Evolutionary conservation across 1,140 invertebrate species (phyloP).

Genomic region (Lasioglossum albipes): DNA sequence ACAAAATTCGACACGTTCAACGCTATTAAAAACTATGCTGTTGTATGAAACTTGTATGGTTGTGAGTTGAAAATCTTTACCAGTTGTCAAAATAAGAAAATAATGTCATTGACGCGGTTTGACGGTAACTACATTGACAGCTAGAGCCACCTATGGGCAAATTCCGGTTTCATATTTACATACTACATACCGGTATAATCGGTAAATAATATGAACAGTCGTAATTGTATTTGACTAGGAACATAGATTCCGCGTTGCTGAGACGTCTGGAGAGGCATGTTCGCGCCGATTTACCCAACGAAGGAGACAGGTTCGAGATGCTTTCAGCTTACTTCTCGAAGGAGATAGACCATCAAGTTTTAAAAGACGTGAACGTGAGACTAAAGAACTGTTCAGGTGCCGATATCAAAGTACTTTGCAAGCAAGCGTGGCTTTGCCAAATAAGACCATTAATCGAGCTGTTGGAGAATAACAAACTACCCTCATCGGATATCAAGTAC

Average conservation of each 20-base stretch:
- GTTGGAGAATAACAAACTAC: conserved; percentile 64
- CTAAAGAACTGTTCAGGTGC: conserved; percentile 90
- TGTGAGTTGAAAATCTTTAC: too few species aligned
- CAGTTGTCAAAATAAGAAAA: too few species aligned
- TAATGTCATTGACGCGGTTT: too few species aligned
- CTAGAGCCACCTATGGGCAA: too few species aligned
- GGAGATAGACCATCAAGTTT: conserved; percentile 58
- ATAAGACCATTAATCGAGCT: conserved; percentile 75
- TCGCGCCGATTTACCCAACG: conserved; percentile 88
- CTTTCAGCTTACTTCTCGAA: conserved; percentile 81
- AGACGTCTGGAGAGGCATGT: conserved; percentile 94
- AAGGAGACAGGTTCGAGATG: conserved; percentile 83
- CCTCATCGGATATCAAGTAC: conserved; percentile 55
- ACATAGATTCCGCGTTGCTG: conserved; percentile 92
- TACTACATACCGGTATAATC: too few species aligned
- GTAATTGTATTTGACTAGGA: conserved; percentile 81
- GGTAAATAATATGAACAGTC: background rate
- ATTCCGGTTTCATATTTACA: too few species aligned
- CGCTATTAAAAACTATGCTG: too few species aligned
- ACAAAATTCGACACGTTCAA: too few species aligned
- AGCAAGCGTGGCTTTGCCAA: conserved; percentile 89
- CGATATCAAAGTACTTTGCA: conserved; percentile 93
- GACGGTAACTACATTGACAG: too few species aligned
- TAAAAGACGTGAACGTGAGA: conserved; percentile 81
- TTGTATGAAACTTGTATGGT: too few species aligned